Evolutionary conservation across 2,888 invertebrate genomes (phyloP).

Genomic region (Agrochola lychnidis): DNA sequence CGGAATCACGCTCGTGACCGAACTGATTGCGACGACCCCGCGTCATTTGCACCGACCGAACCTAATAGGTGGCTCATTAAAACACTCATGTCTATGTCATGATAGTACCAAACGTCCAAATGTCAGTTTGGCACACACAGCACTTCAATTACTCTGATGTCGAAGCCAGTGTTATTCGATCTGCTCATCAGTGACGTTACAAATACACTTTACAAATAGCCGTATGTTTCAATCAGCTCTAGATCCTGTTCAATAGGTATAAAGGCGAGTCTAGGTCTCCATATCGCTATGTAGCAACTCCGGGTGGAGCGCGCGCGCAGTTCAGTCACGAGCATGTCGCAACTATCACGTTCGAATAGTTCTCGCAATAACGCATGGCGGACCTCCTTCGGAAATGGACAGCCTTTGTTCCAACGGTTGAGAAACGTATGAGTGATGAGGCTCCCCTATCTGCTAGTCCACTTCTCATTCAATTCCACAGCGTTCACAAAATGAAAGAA

Average conservation of each 20-base stretch:
- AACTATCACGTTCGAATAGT: constrained; percentile 69
- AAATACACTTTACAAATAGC: constrained; percentile 36
- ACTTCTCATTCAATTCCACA: constrained; percentile 38
- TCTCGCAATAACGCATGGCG: constrained; percentile 72
- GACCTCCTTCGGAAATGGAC: constrained; percentile 74
- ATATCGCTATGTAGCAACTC: constrained; percentile 67
- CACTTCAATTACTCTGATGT: constrained; percentile 50
- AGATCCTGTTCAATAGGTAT: constrained; percentile 40
- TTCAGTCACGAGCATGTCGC: constrained; percentile 80
- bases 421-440: constrained; percentile 63
- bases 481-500: constrained; percentile 36
- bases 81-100: constrained; percentile 55
- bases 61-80: constrained; percentile 70
- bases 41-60: constrained; percentile 65
- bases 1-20: constrained; percentile 74
- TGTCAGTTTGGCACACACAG: constrained; percentile 55
- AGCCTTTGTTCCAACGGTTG: constrained; percentile 74
- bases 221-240: constrained; percentile 32
- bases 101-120: constrained; percentile 46
- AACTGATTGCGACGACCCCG: constrained; percentile 73
- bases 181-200: constrained; percentile 27
- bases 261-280: constrained; percentile 62
- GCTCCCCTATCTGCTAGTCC: constrained; percentile 50
- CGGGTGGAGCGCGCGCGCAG: constrained; percentile 64
- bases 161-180: constrained; percentile 31